Conservation (phyloP, 2,888 invertebrate genomes). For the Amphipyra tragopoginis region DNA sequence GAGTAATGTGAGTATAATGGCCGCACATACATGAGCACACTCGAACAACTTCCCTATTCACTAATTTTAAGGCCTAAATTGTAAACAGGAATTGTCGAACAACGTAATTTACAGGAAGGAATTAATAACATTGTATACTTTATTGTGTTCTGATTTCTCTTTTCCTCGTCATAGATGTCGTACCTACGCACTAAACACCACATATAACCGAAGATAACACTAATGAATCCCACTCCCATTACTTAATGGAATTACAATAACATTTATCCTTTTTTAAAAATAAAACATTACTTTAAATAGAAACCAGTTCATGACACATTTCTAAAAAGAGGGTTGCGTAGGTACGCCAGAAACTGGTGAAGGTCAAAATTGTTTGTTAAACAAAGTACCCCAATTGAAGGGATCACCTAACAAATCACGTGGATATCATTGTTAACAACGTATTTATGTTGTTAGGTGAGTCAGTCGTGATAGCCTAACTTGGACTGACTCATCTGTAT, state of each 20-base stretch:
- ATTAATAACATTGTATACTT: constrained; percentile 18
- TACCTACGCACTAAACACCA: not conserved
- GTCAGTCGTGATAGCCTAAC: constrained; percentile 76
- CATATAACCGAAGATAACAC: not conserved
- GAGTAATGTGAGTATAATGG: constrained; percentile 22
- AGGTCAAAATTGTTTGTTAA: constrained; percentile 25
- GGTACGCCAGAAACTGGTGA: constrained; percentile 12
- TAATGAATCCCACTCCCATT: constrained; percentile 9
- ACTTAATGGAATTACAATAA: not conserved
- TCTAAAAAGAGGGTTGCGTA: no score
- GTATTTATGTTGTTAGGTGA: constrained; percentile 66
- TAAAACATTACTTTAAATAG: no score
- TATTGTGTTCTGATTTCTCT: constrained; percentile 1
- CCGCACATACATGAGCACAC: constrained; percentile 1
- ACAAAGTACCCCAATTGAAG: constrained; percentile 33
- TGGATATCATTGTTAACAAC: constrained; percentile 32
- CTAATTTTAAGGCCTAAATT: constrained; percentile 2
- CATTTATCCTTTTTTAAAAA: no score
- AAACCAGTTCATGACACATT: no score
- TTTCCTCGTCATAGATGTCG: not conserved
- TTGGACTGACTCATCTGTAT: constrained; percentile 78
- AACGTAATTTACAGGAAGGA: not conserved
- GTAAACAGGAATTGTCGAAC: constrained; percentile 1
- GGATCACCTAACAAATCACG: constrained; percentile 35
- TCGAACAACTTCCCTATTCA: constrained; percentile 13